phyloP scores from a whole-genome alignment of 2,113 vertebrate genomes.

The Rhea americana region DNA sequence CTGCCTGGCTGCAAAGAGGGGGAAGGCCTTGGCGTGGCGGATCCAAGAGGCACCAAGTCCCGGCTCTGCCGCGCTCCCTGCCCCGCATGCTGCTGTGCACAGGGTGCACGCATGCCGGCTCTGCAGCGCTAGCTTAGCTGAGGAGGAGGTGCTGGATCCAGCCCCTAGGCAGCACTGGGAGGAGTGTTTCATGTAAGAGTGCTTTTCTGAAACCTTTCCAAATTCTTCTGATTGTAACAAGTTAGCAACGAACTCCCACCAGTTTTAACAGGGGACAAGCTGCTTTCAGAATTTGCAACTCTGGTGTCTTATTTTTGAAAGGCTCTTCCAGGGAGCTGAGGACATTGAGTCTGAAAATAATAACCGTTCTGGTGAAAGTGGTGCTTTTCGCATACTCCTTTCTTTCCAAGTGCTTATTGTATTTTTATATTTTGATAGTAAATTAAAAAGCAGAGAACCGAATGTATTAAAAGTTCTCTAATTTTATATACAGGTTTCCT shows the following conservation, averaged over 20 bases:
- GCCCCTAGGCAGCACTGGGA: neutral
- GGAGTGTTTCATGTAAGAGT: neutral
- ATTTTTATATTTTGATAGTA: conserved; percentile 22
- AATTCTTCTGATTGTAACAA: neutral
- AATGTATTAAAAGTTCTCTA: conserved; percentile 7
- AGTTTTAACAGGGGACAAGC: neutral
- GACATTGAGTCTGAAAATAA: neutral
- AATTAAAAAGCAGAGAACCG: conserved; percentile 31
- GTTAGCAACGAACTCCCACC: neutral
- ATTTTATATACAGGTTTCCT: neutral
- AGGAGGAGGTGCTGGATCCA: neutral
- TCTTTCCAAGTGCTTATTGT: neutral
- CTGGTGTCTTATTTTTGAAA: neutral
- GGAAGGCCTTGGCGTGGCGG: neutral
- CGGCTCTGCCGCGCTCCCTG: neutral
- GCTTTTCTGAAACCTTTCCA: neutral
- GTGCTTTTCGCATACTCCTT: neutral
- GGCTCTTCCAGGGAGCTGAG: neutral
- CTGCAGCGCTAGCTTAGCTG: neutral
- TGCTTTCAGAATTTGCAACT: neutral
- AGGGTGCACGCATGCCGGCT: accelerated
- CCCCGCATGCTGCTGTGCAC: neutral
- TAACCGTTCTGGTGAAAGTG: neutral
- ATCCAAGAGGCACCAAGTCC: neutral
- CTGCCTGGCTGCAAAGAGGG: neutral